Evolutionary conservation across 2,888 invertebrate species (phyloP).

Genomic region (Mesorhabditis sp.): DNA sequence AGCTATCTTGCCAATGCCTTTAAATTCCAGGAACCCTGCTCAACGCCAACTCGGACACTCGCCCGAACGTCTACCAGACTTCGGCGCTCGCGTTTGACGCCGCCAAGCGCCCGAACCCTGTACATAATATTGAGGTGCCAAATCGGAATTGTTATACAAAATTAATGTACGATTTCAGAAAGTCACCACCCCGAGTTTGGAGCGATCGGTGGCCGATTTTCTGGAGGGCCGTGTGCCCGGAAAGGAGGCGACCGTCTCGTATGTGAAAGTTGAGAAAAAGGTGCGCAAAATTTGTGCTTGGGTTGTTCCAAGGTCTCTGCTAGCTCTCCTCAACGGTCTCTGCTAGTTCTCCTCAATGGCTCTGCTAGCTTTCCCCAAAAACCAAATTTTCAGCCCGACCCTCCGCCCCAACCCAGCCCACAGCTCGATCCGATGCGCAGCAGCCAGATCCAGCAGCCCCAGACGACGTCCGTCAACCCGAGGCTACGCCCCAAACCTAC

Average conservation of each 20-base stretch:
- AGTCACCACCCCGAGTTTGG: constrained; percentile 8
- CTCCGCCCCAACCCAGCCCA: constrained; percentile 10
- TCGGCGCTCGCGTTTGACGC: constrained; percentile 61
- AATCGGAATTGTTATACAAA: neutral
- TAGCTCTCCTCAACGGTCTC: too few species aligned
- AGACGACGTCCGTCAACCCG: constrained; percentile 54
- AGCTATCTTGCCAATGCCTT: neutral
- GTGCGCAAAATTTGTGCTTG: too few species aligned
- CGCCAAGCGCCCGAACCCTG: constrained; percentile 58
- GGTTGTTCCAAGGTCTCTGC: too few species aligned
- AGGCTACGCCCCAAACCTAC: constrained; percentile 53
- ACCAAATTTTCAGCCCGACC: neutral
- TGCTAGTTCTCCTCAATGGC: too few species aligned
- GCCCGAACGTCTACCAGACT: constrained; percentile 75
- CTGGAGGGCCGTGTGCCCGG: neutral
- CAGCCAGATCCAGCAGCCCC: too few species aligned
- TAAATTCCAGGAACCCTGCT: constrained; percentile 71
- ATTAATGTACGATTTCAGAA: constrained; percentile 1
- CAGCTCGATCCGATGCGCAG: too few species aligned
- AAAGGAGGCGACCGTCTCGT: neutral
- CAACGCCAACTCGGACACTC: constrained; percentile 75
- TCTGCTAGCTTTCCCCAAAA: too few species aligned
- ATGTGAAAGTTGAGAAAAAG: too few species aligned
- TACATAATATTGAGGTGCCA: constrained; percentile 62
- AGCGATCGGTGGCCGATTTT: neutral